Percentiles rank a stretch among this genome's conserved stretches.
These are phyloP conservation scores for Leiothrix lutea DNA, from an alignment of 2,113 vertebrate genomes.

Conservation along the genomic window DNA sequence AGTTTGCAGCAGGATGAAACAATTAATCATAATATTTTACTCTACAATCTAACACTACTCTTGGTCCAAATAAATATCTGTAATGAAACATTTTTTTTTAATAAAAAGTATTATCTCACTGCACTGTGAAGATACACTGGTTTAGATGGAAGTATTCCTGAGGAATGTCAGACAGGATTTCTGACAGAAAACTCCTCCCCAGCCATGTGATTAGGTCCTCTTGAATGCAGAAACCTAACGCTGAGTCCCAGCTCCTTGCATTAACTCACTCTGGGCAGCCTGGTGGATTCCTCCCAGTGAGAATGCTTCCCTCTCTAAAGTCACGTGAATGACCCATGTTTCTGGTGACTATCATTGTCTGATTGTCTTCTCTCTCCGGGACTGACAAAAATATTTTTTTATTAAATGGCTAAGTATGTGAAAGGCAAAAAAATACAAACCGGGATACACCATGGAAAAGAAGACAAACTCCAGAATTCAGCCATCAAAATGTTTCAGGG, in stretches of 20 bases:
- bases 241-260: neutral
- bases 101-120: neutral
- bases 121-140: neutral
- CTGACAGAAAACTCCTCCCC: neutral
- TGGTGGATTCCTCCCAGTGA: neutral
- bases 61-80: conserved; percentile 5
- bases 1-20: conserved; percentile 39
- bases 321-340: neutral
- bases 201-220: neutral
- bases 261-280: neutral
- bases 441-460: neutral
- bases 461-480: neutral
- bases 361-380: rapidly evolving
- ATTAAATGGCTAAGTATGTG: neutral
- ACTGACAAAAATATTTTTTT: neutral
- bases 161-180: neutral
- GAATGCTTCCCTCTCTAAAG: neutral
- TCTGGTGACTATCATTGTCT: neutral
- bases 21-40: conserved; percentile 42
- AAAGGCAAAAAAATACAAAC: neutral
- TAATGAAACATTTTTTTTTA: neutral
- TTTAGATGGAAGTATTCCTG: neutral
- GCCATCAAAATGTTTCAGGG: neutral
- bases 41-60: neutral
- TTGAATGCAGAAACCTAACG: neutral